phyloP scores from a whole-genome alignment of 2,113 vertebrate species.

The Lichenostomus cassidix region DNA sequence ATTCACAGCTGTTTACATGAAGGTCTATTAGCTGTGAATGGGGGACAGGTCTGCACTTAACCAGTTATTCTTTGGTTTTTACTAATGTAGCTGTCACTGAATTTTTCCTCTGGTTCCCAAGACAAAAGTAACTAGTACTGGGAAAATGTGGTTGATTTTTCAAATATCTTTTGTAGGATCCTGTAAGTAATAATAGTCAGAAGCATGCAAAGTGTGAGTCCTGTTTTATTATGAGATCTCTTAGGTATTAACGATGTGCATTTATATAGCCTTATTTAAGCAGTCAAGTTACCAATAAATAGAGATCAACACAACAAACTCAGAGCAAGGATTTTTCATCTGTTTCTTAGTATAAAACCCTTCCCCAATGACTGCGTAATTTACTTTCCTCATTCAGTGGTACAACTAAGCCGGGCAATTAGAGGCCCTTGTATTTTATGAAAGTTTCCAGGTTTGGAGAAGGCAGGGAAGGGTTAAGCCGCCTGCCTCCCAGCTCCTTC shows the following conservation, averaged over 20 bases:
- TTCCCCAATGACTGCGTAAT: background rate
- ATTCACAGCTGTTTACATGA: slow-evolving; percentile 22
- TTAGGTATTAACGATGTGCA: background rate
- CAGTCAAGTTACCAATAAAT: background rate
- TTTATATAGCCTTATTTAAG: background rate
- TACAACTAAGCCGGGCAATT: background rate
- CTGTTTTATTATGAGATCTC: background rate
- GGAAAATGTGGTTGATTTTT: background rate
- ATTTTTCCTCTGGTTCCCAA: background rate
- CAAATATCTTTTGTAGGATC: background rate
- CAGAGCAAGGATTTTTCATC: background rate
- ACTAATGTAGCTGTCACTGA: background rate
- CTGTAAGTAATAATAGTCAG: background rate
- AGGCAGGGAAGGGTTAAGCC: slow-evolving; percentile 28
- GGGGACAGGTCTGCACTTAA: background rate
- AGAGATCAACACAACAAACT: background rate
- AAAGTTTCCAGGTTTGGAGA: background rate
- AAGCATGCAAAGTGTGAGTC: background rate
- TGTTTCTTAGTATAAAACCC: background rate
- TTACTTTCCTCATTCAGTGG: background rate
- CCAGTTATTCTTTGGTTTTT: slow-evolving; percentile 7
- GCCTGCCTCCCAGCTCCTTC: background rate
- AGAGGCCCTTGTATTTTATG: background rate
- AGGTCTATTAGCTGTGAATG: background rate
- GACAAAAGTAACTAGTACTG: background rate